Evolutionary conservation across 1,140 invertebrate species (phyloP), one percentile per base, ranked within the genome.

Genomic region (Papilio polyxenes): DNA sequence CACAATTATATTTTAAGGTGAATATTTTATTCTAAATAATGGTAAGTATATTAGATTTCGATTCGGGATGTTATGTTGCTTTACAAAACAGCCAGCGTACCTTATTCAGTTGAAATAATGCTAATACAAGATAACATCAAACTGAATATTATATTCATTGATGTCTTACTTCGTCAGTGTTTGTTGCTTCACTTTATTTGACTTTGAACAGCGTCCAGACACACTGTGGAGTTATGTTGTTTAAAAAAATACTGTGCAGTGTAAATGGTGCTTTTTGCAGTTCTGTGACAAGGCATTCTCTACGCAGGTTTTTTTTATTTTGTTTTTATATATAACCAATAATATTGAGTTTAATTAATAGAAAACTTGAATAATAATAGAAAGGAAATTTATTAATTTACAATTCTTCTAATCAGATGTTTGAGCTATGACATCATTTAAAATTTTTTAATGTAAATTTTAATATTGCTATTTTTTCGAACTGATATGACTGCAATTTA

Each of bases 1-100:
- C 76, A 79, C 23, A 79, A 40, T 59, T 79, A 79, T 62, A 59
- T 40, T 62, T 59, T 79, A 20, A 79, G 76, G 76, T 79, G 76
- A 79, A 40, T 62, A 79, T 79, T 40, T 59, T 59, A 62, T 59
- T 59, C 2, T 59, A 78, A 56, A 53, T 37, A 78, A 37, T 31
- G 51, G 49, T 31, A 59, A 37, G 65, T 44, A 81, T 10, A 56
- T 81, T 44, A 53, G 7, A 11, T 65, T 49, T 23, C n/a, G 23
- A n/a, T 74, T 44, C 13, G 31, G 11, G 31, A 72, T 37, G 65
- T 37, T 72, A 7, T 15, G 23, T 69, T 23, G 65, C 11, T 69
- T 31, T 69, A 37, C 31, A 37, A 15, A 37, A 69, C 65, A 69
- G 6, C 62, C 4, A 69, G 15, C 56, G 17, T 37, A 13, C 3